These are phyloP conservation scores for Ceriagrion tenellum DNA, from an alignment of 2,888 invertebrate species.

Conservation along the genomic window DNA sequence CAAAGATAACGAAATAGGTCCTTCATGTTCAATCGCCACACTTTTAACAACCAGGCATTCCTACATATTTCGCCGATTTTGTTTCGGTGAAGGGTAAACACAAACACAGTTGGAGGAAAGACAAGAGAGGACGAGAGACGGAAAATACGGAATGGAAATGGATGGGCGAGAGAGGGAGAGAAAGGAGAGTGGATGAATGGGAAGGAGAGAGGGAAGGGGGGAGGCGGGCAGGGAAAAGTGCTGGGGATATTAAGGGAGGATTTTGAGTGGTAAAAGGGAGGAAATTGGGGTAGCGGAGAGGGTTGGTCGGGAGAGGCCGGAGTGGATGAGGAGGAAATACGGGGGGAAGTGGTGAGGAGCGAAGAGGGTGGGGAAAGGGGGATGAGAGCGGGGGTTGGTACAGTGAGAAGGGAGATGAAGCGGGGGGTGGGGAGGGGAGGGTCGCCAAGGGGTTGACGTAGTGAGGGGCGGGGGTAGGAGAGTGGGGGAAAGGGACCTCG, in stretches of 20 bases:
- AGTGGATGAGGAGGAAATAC: conserved; percentile 50
- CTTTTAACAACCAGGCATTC: too few species aligned
- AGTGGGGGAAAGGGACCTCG: neutral
- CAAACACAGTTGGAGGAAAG: too few species aligned
- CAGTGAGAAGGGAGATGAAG: neutral
- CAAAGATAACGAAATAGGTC: too few species aligned
- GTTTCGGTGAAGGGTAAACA: too few species aligned
- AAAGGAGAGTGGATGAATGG: neutral
- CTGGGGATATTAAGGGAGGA: conserved; percentile 33
- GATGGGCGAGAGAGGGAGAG: neutral
- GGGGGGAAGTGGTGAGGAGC: neutral
- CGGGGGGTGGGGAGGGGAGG: neutral
- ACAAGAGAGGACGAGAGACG: too few species aligned
- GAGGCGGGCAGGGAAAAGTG: neutral
- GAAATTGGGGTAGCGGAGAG: conserved; percentile 31
- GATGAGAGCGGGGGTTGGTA: neutral
- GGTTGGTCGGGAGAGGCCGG: neutral
- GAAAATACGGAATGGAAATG: neutral
- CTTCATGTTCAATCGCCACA: too few species aligned
- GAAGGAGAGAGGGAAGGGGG: neutral
- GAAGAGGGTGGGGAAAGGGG: too few species aligned
- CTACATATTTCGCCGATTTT: too few species aligned
- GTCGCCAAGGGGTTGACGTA: neutral
- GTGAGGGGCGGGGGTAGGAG: neutral
- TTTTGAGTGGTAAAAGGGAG: conserved; percentile 50